These are phyloP conservation scores for Stenodema calcarata DNA, from an alignment of 2,888 invertebrate genomes.

Conservation along the genomic window DNA sequence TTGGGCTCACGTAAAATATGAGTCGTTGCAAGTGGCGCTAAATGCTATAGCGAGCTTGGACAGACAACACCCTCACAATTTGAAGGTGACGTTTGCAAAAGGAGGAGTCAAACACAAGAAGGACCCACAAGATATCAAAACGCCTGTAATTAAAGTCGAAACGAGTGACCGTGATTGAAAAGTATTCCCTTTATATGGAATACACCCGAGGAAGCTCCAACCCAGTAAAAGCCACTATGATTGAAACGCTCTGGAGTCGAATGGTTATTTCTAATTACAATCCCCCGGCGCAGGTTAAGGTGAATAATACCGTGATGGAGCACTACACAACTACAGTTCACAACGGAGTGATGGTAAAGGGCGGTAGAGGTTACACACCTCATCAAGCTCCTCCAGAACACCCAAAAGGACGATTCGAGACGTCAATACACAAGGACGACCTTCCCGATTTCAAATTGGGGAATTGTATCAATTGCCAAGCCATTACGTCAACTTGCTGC, in stretches of 20 bases:
- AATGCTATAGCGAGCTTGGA: not conserved
- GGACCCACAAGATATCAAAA: not conserved
- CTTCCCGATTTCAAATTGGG: not conserved
- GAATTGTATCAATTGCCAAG: not conserved
- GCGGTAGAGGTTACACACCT: not conserved
- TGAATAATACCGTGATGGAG: not conserved
- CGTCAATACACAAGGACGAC: not conserved
- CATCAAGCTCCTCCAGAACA: not conserved
- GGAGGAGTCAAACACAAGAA: not conserved
- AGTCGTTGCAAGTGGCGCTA: not conserved
- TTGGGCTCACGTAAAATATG: not conserved
- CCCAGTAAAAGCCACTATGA: not conserved
- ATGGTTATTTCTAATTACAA: not conserved
- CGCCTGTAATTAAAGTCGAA: not conserved
- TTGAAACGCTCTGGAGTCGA: not conserved
- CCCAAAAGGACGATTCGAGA: not conserved
- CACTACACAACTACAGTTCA: not conserved
- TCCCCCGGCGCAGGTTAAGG: not conserved
- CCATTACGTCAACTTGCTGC: no score
- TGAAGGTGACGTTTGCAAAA: not conserved
- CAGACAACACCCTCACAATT: not conserved
- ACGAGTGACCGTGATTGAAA: not conserved
- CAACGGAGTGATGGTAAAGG: not conserved
- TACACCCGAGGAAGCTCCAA: not conserved
- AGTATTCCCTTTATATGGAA: not conserved